Evolutionary conservation across 2,797 vertebrate species (phyloP), one percentile per base, ranked within the genome.

Genomic region (Cossypha niveicapilla): DNA sequence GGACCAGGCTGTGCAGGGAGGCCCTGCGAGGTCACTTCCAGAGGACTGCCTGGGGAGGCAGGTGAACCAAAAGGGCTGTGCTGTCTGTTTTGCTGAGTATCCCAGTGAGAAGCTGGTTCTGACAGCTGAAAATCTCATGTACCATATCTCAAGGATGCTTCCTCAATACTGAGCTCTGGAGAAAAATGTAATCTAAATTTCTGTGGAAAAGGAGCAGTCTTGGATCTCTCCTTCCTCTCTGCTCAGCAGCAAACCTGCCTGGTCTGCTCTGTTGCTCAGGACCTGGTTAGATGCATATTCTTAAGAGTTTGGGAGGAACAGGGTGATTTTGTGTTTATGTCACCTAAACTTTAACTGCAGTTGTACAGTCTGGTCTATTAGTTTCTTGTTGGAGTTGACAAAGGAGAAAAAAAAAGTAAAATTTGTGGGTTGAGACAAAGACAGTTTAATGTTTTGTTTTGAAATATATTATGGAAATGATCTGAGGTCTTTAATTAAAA

Each of bases 21-120:
- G 22, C 0, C 0, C 22, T 2, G 28, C 11, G 17, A 41, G 18
- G 6, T 45, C 58, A 13, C 25, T 27, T 44, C 54, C 47, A 45
- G 13, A 2, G 77, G 8, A 0, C 12, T 32, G 17, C 50, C 18
- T 1, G 0, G 4, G 2, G 24, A 24, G 39, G 18, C 57, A 35
- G 39, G 7, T 2, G 11, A 60, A 7, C 45, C n/a, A 9, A 25
- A 62, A 41, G 80, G 39, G 22, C 10, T 5, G 0, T 7, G 35
- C 65, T 30, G 2, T 3, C 5, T 39, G 2, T 47, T 70, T 66
- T 9, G 9, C 35, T 19, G 2, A 3, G 4, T 34, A 4, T 58
- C 65, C 54, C 48, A 9, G 18, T 16, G 30, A 73, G 22, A 35
- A 50, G 24, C 28, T 62, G 22, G 8, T 44, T 42, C 57, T 62